Evolutionary conservation across 2,888 invertebrate species (phyloP), one percentile per base, ranked within the genome.

Genomic region (Xestia rhomboidea): DNA sequence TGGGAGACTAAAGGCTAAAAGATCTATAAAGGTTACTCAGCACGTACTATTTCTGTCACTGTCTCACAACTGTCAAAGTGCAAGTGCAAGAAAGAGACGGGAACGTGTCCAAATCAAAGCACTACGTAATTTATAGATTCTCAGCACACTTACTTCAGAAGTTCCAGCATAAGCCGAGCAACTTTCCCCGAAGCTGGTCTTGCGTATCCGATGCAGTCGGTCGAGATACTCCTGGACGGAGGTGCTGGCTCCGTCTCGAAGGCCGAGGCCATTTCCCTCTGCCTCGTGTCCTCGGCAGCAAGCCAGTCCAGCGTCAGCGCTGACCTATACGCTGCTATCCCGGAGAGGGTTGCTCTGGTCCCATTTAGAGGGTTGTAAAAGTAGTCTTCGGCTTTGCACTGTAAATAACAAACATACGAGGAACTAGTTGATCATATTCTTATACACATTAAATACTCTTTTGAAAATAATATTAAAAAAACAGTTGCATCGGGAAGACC

Each of bases 301-400:
- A 95, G 70, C 96, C 95, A 95, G 88, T 96, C 95, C 83, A 95
- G 86, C 3, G 95, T 95, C 21, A 96, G 80, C 0, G 93, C 93
- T 27, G 96, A 94, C 0, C 95, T 90, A 84, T 95, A 95, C 10
- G 93, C 94, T 0, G 92, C 93, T 72, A 95, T 90, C 0, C 94
- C 94, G 5, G 93, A 90, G 0, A 93, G 76, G 0, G 94, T 93
- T 0, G 91, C 87, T 2, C 92, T 91, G 1, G 93, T 90, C 4
- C 90, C 86, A 76, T 95, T 95, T 68, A 82, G 77, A 0, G 92
- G 90, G 13, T 84, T 85, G 84, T 93, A 94, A 78, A 90, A 92
- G 64, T 92, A 93, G 30, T 93, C 92, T 71, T 92, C 90, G 10
- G 90, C 90, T 44, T 82, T 70, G 71, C 90, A 91, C 94, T 94